Evolutionary conservation across 2,113 vertebrate genomes (phyloP), one percentile per base, ranked within the genome.

Genomic region (Thamnaconus septentrionalis): DNA sequence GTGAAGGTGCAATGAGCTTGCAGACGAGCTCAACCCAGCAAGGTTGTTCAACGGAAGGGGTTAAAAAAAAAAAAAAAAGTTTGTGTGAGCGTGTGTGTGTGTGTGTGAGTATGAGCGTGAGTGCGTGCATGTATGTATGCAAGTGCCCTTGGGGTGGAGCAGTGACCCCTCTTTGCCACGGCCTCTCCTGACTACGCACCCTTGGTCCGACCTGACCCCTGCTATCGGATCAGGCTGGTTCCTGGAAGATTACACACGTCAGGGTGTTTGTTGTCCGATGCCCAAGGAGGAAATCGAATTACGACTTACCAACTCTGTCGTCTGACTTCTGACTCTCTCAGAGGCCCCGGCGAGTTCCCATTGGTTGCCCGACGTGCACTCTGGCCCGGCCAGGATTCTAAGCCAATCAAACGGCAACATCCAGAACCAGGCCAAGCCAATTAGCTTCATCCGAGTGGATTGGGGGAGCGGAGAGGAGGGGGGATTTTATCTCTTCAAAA

Each of bases 261-360:
- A 80, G 53, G 12, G 12, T 45, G 8, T 57, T 75, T 76, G 62
- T 72, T 62, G 43, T 69, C 74, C 69, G 46, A 59, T 12, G 7
- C 40, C 69, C 74, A 18, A 56, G 4, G 48, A 66, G 71, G 72
- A 73, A 79, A 80, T 80, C 66, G 54, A 79, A 85, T 85, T 71
- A 75, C 71, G 59, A 11, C n/a, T 59, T 41, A 45, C 50, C 66
- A 31, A 9, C 48, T 10, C 53, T 52, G 49, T 48, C 18, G 53
- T 54, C 51, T 72, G 66, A 72, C 57, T 67, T 62, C 7, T 41
- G 41, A 61, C 59, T 12, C n/a, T 18, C 66, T 52, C 3, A 55
- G 52, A 41, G 5, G 5, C 10, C 39, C 0, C 18, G 39, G 64
- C 54, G 40, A 44, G 18, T 50, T 63, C 54, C 42, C 61, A 71